phyloP scores from a whole-genome alignment of 2,888 invertebrate genomes.

The Toxonevra muliebris region DNA sequence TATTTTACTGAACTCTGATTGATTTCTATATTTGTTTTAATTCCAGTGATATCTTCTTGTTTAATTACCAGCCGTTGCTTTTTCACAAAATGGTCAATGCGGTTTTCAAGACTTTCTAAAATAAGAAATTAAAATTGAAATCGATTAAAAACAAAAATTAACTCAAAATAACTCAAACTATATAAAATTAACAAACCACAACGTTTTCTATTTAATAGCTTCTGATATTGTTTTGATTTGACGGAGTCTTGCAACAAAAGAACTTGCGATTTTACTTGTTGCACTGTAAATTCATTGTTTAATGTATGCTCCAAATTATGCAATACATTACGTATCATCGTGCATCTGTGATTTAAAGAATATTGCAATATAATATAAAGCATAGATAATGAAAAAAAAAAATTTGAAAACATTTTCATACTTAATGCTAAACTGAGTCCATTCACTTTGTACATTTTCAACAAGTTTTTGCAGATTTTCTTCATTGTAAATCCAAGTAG shows the following conservation, averaged over 20 bases:
- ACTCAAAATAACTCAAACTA: neutral
- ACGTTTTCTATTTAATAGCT: constrained; percentile 76
- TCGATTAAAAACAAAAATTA: neutral
- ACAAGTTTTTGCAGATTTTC: constrained; percentile 71
- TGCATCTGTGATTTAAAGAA: constrained; percentile 61
- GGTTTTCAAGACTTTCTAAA: constrained; percentile 84
- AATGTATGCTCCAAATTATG: constrained; percentile 63
- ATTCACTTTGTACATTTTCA: constrained; percentile 75
- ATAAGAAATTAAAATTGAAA: neutral
- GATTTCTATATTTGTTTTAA: neutral
- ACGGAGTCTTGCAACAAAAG: constrained; percentile 74
- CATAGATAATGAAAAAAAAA: neutral
- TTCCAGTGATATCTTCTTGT: neutral
- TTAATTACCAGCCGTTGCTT: constrained; percentile 67
- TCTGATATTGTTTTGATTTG: constrained; percentile 75
- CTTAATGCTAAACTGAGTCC: constrained; percentile 80
- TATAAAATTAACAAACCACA: constrained; percentile 73
- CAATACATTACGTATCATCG: constrained; percentile 70
- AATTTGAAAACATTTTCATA: constrained; percentile 56
- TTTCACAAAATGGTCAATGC: constrained; percentile 79
- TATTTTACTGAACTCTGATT: neutral
- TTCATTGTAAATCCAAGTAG: constrained; percentile 69
- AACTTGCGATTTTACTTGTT: constrained; percentile 66
- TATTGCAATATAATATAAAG: constrained; percentile 6
- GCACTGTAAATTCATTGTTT: constrained; percentile 37